Evolutionary conservation across 2,888 invertebrate species (phyloP).

Genomic region (Lepidochrysops patricia): DNA sequence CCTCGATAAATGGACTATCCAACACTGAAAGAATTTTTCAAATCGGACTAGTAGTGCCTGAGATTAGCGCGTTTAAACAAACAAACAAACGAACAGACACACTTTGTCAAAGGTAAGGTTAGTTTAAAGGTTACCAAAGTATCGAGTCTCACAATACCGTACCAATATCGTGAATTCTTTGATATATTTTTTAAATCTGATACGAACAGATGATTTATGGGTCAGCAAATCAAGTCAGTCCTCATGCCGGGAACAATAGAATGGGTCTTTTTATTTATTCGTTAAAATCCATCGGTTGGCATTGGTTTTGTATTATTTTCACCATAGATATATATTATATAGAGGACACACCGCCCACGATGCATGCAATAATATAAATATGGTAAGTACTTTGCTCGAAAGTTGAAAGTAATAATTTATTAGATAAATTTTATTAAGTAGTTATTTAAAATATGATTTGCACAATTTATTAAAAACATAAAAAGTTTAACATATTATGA

Average conservation of each 20-base stretch:
- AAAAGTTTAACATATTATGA: too few species aligned
- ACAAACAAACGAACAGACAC: background rate
- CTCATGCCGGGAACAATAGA: background rate
- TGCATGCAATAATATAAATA: too few species aligned
- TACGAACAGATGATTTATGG: constrained; percentile 20
- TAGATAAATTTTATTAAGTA: too few species aligned
- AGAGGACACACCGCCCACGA: background rate
- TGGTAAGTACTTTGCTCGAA: too few species aligned
- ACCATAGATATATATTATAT: background rate
- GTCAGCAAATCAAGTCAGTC: constrained; percentile 23
- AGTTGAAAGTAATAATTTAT: too few species aligned
- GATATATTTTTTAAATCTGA: background rate
- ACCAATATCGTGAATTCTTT: background rate
- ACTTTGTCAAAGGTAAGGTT: background rate
- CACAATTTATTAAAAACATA: too few species aligned
- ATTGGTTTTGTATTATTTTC: constrained; percentile 6
- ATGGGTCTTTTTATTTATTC: background rate
- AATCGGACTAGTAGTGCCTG: too few species aligned
- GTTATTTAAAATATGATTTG: too few species aligned
- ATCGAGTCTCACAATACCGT: background rate
- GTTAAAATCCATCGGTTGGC: background rate
- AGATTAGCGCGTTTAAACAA: too few species aligned
- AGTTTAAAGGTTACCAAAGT: background rate
- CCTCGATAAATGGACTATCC: too few species aligned
- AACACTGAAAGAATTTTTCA: too few species aligned